Evolutionary conservation across 2,888 invertebrate genomes (phyloP).

Genomic region (Oxycera nigricornis): DNA sequence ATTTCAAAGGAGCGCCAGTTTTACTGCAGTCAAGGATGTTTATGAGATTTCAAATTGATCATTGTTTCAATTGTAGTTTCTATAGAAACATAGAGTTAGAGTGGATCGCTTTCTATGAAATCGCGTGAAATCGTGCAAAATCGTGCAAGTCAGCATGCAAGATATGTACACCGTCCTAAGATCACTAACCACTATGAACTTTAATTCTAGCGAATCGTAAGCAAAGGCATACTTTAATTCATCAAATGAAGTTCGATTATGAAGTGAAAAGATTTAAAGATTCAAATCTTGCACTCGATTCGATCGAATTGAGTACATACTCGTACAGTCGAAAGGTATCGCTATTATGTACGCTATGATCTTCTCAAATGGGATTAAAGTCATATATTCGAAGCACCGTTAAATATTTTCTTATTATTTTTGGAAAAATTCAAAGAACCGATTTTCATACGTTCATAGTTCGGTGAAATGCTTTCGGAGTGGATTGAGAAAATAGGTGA

Average conservation of each 20-base stretch:
- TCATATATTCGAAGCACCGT: conserved; percentile 28
- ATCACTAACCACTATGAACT: not conserved
- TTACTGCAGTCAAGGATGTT: too few relatives aligned
- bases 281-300: conserved; percentile 14
- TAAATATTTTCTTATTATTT: conserved; percentile 31
- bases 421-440: not conserved
- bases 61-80: too few relatives aligned
- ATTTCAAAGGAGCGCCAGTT: too few relatives aligned
- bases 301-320: not conserved
- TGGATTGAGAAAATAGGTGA: not conserved
- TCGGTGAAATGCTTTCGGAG: not conserved
- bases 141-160: too few relatives aligned
- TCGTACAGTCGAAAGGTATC: not conserved
- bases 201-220: not conserved
- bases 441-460: not conserved
- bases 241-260: conserved; percentile 14
- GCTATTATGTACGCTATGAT: conserved; percentile 11
- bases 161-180: too few relatives aligned
- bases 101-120: too few relatives aligned
- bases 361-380: conserved; percentile 29
- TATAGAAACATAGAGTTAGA: too few relatives aligned
- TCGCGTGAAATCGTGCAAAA: too few relatives aligned
- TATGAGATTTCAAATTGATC: too few relatives aligned
- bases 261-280: conserved; percentile 3
- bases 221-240: not conserved